Conservation (phyloP, 2,113 vertebrate genomes). For the Acinonyx jubatus region DNA sequence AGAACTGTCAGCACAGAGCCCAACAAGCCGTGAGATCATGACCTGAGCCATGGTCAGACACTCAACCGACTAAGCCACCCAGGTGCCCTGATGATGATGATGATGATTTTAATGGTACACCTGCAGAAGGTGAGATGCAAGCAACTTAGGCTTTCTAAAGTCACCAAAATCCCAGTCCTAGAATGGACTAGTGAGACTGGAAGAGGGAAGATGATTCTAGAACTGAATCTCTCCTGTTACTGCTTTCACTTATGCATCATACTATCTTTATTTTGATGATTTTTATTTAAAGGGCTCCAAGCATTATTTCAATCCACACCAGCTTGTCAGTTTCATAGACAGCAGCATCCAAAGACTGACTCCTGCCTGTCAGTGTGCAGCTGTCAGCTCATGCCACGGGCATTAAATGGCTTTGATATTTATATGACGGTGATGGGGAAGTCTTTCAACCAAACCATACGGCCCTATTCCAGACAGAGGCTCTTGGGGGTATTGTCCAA, state of each 20-base stretch:
- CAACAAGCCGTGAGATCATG: no score
- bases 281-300: background rate
- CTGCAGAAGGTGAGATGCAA: background rate
- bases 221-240: background rate
- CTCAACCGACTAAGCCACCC: no score
- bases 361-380: background rate
- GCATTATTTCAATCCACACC: background rate
- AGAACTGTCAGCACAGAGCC: no score
- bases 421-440: background rate
- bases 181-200: background rate
- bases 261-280: conserved; percentile 1
- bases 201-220: background rate
- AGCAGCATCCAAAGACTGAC: background rate
- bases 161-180: background rate
- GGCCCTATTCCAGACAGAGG: background rate
- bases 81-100: background rate
- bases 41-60: no score
- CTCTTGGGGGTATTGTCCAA: background rate
- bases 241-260: background rate
- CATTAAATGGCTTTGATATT: background rate
- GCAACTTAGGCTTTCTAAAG: background rate
- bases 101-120: background rate
- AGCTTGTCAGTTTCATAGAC: background rate
- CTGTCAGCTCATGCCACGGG: background rate
- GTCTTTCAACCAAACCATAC: background rate